phyloP scores from a whole-genome alignment of 2,888 invertebrate species.

The Melipona beecheii region DNA sequence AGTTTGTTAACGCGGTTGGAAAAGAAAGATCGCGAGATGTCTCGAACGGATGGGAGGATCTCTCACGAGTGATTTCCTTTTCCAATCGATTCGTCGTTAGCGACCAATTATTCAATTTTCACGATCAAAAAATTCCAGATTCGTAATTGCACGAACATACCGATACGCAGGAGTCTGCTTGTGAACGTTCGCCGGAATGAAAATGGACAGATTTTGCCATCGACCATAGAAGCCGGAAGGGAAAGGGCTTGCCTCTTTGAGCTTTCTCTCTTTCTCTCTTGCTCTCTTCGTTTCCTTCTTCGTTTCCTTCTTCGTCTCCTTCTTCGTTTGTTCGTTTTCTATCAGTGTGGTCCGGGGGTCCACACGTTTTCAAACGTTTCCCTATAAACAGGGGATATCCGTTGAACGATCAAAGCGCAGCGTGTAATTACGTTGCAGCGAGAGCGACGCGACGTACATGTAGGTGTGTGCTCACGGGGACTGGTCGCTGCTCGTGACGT shows the following conservation, averaged over 20 bases:
- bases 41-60: constrained; percentile 64
- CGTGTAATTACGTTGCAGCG: constrained; percentile 45
- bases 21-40: constrained; percentile 57
- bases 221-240: constrained; percentile 55
- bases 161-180: constrained; percentile 44
- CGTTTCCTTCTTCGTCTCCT: neutral
- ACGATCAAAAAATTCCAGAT: constrained; percentile 68
- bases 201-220: constrained; percentile 33
- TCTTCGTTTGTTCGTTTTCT: neutral
- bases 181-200: constrained; percentile 19
- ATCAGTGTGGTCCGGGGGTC: constrained; percentile 5
- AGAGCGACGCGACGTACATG: neutral
- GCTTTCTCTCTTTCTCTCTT: neutral
- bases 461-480: constrained; percentile 18
- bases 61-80: constrained; percentile 63
- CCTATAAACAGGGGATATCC: constrained; percentile 48
- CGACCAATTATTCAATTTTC: constrained; percentile 47
- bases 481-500: constrained; percentile 17
- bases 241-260: constrained; percentile 52
- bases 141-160: constrained; percentile 73
- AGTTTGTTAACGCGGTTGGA: neutral
- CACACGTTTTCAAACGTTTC: constrained; percentile 35
- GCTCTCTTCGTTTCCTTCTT: neutral
- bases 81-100: constrained; percentile 73
- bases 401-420: constrained; percentile 50